phyloP scores from a whole-genome alignment of 2,888 invertebrate species.

The Pyrrhosoma nymphula region DNA sequence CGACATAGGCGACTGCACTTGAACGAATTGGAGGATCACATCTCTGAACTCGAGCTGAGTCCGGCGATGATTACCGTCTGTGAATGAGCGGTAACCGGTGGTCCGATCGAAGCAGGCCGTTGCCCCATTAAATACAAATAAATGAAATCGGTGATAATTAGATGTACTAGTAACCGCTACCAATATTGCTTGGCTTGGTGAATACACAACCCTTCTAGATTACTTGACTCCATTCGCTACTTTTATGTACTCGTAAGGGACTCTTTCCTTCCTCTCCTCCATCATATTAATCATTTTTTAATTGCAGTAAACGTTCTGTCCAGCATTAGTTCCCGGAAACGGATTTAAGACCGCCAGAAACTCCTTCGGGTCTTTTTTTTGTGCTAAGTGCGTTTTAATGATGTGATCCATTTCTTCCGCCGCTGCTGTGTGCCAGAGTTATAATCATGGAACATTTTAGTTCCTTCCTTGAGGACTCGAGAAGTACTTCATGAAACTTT shows the following conservation, averaged over 20 bases:
- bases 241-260: background rate
- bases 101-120: too few relatives aligned
- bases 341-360: background rate
- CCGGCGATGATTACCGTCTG: too few relatives aligned
- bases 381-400: background rate
- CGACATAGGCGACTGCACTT: too few relatives aligned
- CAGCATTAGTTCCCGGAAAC: background rate
- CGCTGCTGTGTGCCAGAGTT: background rate
- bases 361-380: background rate
- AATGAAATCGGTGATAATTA: too few relatives aligned
- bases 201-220: too few relatives aligned
- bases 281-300: background rate
- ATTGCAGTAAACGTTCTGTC: background rate
- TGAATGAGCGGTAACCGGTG: too few relatives aligned
- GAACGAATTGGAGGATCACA: too few relatives aligned
- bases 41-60: too few relatives aligned
- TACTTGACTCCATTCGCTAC: background rate
- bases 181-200: too few relatives aligned
- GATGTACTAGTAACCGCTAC: too few relatives aligned
- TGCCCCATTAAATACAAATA: too few relatives aligned
- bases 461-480: background rate
- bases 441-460: background rate
- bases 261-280: background rate
- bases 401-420: background rate
- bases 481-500: constrained; percentile 5